A percentile compares a stretch with the other conserved stretches of the same genome.
Evolutionary conservation across 2,888 invertebrate species (phyloP).

Genomic region (Polyommatus icarus): DNA sequence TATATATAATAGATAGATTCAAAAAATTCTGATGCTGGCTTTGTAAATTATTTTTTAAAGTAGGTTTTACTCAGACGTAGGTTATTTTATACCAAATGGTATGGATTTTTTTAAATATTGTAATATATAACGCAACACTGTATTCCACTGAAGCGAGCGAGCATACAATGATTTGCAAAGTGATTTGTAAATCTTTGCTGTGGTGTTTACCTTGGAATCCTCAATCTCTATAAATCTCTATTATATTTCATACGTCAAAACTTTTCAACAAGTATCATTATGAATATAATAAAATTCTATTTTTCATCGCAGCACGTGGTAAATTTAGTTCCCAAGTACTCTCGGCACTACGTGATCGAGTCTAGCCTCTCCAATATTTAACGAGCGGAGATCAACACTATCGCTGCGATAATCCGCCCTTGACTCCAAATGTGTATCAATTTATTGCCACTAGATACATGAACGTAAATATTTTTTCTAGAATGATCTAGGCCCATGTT

Average conservation of each 20-base stretch:
- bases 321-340: slow-evolving; percentile 23
- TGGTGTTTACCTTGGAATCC: no score
- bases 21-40: no score
- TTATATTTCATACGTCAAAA: not conserved
- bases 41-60: no score
- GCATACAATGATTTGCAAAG: no score
- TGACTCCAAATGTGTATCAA: slow-evolving; percentile 27
- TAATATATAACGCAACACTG: no score
- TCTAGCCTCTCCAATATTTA: slow-evolving; percentile 26
- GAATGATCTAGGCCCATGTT: not conserved
- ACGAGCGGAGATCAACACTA: slow-evolving; percentile 25
- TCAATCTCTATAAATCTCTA: no score
- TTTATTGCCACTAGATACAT: not conserved
- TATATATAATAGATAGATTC: no score
- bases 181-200: no score
- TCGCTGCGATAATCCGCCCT: slow-evolving; percentile 25
- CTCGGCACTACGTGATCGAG: slow-evolving; percentile 20
- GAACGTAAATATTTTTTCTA: slow-evolving; percentile 1
- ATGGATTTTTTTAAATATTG: no score
- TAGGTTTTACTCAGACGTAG: no score
- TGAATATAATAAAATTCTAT: slow-evolving; percentile 3
- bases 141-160: no score
- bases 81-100: no score
- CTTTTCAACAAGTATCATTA: not conserved
- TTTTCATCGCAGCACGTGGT: slow-evolving; percentile 4